A percentile compares a stretch with the other conserved stretches of the same genome.
phyloP scores from a whole-genome alignment of 2,113 vertebrate species.

The Oncorhynchus gorbuscha region DNA sequence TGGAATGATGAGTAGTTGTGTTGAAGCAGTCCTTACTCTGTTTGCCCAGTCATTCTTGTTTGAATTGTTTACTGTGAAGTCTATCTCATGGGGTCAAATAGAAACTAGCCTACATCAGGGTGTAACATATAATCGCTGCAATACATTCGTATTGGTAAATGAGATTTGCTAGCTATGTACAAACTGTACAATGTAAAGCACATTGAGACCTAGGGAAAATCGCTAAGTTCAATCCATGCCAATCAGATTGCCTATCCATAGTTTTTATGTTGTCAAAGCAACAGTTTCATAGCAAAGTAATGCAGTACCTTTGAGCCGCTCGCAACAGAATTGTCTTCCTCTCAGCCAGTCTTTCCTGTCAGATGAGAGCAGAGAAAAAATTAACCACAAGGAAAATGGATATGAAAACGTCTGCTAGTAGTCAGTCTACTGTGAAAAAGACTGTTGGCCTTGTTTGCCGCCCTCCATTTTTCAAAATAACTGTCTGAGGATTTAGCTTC shows the following conservation, averaged over 20 bases:
- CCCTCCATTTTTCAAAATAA: too few relatives aligned
- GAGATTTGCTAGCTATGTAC: neutral
- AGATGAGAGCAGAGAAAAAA: constrained; percentile 37
- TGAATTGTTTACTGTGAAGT: neutral
- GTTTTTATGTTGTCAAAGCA: neutral
- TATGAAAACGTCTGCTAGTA: too few relatives aligned
- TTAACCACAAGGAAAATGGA: neutral
- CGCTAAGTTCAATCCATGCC: too few relatives aligned
- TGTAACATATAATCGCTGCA: neutral
- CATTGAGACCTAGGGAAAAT: neutral
- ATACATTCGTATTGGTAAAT: neutral
- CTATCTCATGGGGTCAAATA: neutral
- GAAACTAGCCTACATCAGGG: neutral
- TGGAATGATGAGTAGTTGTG: constrained; percentile 3
- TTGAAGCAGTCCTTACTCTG: constrained; percentile 11
- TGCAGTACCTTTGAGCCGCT: constrained; percentile 86
- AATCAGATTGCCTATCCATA: neutral
- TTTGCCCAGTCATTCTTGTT: neutral
- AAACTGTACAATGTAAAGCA: neutral
- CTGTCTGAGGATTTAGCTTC: too few relatives aligned
- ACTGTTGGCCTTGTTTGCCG: too few relatives aligned
- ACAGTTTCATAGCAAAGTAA: too few relatives aligned
- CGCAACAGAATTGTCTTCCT: constrained; percentile 86
- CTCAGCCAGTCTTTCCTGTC: constrained; percentile 63
- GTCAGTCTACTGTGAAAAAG: too few relatives aligned